Evolutionary conservation across 2,888 invertebrate species (phyloP).

Genomic region (Tillus elongatus): DNA sequence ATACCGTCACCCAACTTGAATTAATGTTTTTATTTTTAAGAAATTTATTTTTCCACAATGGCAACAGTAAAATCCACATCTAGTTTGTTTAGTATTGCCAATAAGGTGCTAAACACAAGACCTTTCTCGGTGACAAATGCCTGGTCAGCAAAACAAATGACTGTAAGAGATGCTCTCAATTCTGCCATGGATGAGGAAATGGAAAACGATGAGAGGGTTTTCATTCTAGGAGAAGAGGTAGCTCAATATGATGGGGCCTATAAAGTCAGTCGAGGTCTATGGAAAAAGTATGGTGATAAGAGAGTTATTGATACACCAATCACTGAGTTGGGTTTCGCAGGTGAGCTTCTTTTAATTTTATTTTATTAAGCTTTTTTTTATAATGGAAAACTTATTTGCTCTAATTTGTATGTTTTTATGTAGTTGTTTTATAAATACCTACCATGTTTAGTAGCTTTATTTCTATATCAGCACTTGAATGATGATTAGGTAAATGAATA

Average conservation of each 20-base stretch:
- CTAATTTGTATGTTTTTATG: no score
- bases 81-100: conserved; percentile 33
- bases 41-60: no score
- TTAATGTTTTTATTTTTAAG: no score
- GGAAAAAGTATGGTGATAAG: conserved; percentile 97
- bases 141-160: conserved; percentile 59
- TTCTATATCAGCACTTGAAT: no score
- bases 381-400: no score
- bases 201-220: conserved; percentile 83
- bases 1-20: neutral
- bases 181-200: conserved; percentile 95
- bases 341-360: no score
- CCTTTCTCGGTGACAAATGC: conserved; percentile 46
- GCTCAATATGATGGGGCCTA: conserved; percentile 98
- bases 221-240: conserved; percentile 85
- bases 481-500: no score
- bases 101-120: conserved; percentile 38
- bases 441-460: no score
- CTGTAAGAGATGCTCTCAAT: conserved; percentile 94
- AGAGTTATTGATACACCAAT: conserved; percentile 97
- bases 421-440: no score
- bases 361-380: no score
- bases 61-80: conserved; percentile 24
- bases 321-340: conserved; percentile 94
- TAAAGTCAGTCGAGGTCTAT: conserved; percentile 86